Conservation (phyloP, 2,113 vertebrate species). For the Bubo bubo region DNA sequence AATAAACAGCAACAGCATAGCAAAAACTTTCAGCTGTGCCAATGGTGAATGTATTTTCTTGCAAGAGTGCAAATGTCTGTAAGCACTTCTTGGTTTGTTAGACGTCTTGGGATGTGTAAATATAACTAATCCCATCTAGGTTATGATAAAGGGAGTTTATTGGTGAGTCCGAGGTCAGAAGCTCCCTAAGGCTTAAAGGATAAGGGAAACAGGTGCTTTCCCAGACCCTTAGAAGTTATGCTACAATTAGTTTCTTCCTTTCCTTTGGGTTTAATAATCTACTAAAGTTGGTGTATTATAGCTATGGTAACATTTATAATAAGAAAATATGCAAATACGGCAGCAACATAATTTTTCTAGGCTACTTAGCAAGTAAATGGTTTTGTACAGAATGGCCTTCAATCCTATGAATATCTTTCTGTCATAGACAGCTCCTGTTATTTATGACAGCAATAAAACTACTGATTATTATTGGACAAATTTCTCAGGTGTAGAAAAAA, state of each 20-base stretch:
- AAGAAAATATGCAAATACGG: slow-evolving; percentile 22
- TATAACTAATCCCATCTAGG: slow-evolving; percentile 22
- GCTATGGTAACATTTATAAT: slow-evolving; percentile 3
- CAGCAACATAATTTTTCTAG: slow-evolving; percentile 22
- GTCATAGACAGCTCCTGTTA: slow-evolving; percentile 17
- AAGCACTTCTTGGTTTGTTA: slow-evolving; percentile 5
- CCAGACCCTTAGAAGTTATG: not conserved
- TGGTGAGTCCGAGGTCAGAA: slow-evolving; percentile 54
- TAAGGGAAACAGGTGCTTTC: slow-evolving; percentile 50
- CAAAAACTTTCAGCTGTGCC: not conserved
- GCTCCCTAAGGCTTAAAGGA: not conserved
- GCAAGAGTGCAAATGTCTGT: not conserved
- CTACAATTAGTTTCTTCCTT: slow-evolving; percentile 50
- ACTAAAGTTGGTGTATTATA: slow-evolving; percentile 3
- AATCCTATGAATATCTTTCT: not conserved
- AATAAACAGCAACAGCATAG: not conserved
- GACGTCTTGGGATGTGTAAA: not conserved
- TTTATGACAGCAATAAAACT: slow-evolving; percentile 6
- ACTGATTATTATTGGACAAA: slow-evolving; percentile 26
- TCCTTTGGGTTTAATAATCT: slow-evolving; percentile 18
- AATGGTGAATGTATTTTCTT: slow-evolving; percentile 5
- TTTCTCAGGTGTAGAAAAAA: not conserved
- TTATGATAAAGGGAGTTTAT: not conserved
- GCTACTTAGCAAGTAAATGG: slow-evolving; percentile 25
- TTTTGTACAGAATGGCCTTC: slow-evolving; percentile 4